phyloP scores from a whole-genome alignment of 30 jellyfish, hydroid and myxozoan species.

The Haliclystus octoradiatus region DNA sequence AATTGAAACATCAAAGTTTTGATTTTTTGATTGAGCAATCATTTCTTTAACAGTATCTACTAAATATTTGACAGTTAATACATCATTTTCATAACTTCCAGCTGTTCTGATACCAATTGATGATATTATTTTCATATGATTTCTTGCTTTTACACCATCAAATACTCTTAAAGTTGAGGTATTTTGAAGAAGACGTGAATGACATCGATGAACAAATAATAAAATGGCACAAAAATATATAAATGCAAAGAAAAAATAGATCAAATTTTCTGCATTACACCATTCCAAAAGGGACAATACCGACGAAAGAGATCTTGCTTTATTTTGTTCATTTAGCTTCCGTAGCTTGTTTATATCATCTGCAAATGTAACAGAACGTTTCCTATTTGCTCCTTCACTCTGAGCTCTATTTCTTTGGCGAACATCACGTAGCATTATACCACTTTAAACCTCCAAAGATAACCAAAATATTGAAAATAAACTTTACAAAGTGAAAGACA shows the following conservation, averaged over 20 bases:
- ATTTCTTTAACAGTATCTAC: conserved; percentile 41
- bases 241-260: neutral
- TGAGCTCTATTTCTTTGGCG: neutral
- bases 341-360: neutral
- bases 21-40: conserved; percentile 32
- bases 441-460: no score
- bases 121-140: conserved; percentile 45
- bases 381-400: neutral
- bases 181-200: neutral
- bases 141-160: conserved; percentile 66
- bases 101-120: conserved; percentile 56
- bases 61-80: conserved; percentile 51
- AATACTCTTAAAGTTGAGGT: conserved; percentile 16
- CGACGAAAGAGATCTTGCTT: neutral
- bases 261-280: neutral
- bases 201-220: neutral
- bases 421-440: neutral
- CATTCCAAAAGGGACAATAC: neutral
- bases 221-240: neutral
- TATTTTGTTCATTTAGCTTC: neutral
- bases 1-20: conserved; percentile 41
- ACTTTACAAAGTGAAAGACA: no score
- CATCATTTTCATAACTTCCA: conserved; percentile 85
- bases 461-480: no score
- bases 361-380: neutral